Evolutionary conservation across 2,113 vertebrate species (phyloP).

Genomic region (Labeo rohita): DNA sequence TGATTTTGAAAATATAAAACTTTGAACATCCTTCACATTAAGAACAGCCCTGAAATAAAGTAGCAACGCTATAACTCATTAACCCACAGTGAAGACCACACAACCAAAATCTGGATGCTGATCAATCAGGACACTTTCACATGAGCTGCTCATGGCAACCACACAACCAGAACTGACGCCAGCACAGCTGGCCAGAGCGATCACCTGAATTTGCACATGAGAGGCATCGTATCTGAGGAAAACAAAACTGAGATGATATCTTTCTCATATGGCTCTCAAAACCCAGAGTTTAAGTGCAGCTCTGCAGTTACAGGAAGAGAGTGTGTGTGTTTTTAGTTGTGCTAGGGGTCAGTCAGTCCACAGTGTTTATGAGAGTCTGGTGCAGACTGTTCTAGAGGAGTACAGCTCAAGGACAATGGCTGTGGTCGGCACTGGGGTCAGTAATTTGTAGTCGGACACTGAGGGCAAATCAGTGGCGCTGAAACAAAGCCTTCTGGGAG

Average conservation of each 20-base stretch:
- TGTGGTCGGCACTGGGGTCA: slow-evolving; percentile 42
- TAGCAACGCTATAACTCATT: neutral
- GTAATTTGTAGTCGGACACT: slow-evolving; percentile 26
- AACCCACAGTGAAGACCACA: slow-evolving; percentile 17
- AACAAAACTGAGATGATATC: neutral
- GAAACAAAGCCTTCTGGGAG: slow-evolving; percentile 17
- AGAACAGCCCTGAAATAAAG: neutral
- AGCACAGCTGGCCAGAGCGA: neutral
- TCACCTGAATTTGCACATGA: neutral
- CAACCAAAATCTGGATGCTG: neutral
- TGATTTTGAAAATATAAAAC: too few species aligned
- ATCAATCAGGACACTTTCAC: neutral
- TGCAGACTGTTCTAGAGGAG: slow-evolving; percentile 16
- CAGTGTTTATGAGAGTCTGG: slow-evolving; percentile 35
- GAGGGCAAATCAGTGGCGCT: slow-evolving; percentile 43
- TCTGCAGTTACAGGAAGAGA: neutral
- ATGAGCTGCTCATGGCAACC: slow-evolving; percentile 13
- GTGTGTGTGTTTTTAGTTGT: slow-evolving; percentile 21
- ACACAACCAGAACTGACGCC: neutral
- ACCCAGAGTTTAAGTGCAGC: neutral
- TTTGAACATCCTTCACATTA: too few species aligned
- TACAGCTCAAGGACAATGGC: slow-evolving; percentile 18
- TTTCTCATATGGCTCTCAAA: neutral
- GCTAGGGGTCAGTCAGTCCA: slow-evolving; percentile 36
- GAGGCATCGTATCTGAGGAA: neutral